Evolutionary conservation across 2,888 invertebrate genomes (phyloP).

Genomic region (Hedychridium roseum): DNA sequence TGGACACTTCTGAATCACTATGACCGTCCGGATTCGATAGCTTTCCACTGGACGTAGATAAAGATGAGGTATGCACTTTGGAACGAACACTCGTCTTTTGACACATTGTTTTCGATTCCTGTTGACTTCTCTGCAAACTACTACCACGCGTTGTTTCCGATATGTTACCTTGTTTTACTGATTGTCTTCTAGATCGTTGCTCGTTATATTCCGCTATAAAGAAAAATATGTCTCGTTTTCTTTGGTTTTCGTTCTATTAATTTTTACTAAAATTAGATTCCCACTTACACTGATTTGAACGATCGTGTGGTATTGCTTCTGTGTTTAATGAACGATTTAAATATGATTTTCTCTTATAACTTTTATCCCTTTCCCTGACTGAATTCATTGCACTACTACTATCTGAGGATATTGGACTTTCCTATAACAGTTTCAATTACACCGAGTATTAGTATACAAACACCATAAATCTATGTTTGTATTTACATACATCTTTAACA

Average conservation of each 20-base stretch:
- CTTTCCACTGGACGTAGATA: constrained; percentile 32
- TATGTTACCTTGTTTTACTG: constrained; percentile 32
- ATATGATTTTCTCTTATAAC: constrained; percentile 73
- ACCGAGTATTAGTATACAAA: no score
- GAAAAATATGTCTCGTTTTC: constrained; percentile 24
- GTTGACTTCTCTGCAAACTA: constrained; percentile 32
- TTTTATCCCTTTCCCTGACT: constrained; percentile 68
- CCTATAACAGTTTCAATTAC: constrained; percentile 51
- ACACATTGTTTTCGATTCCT: constrained; percentile 30
- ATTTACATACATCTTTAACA: constrained; percentile 27
- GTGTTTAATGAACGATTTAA: constrained; percentile 68
- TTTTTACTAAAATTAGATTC: neutral
- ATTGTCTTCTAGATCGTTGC: constrained; percentile 38
- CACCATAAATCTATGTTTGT: no score
- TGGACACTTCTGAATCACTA: constrained; percentile 60
- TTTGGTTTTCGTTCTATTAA: neutral
- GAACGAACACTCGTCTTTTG: constrained; percentile 29
- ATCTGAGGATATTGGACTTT: constrained; percentile 46
- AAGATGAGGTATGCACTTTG: constrained; percentile 34
- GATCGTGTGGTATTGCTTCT: constrained; percentile 57
- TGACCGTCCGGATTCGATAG: constrained; percentile 29
- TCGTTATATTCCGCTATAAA: constrained; percentile 52
- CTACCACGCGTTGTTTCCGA: constrained; percentile 29
- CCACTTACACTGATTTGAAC: constrained; percentile 30
- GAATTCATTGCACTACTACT: constrained; percentile 43